Evolutionary conservation across 92 coral and sea anemone species (phyloP).

Genomic region (Umimayanthus kanabou): DNA sequence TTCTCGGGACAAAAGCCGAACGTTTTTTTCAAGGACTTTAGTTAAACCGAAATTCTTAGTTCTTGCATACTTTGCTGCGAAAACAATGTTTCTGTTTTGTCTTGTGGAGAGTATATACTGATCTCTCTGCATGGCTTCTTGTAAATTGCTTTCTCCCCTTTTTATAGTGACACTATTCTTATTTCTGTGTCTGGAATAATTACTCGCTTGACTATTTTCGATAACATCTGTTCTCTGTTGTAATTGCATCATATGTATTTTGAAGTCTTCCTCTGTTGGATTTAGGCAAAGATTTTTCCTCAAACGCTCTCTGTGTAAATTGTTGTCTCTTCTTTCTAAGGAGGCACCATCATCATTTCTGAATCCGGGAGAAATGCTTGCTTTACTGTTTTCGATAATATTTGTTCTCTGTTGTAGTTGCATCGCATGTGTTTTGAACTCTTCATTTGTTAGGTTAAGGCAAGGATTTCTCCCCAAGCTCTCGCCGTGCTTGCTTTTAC

Average conservation of each 20-base stretch:
- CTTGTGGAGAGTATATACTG: conserved; percentile 52
- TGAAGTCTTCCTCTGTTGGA: conserved; percentile 2
- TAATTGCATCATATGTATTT: not conserved
- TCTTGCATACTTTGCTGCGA: conserved; percentile 58
- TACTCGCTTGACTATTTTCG: not conserved
- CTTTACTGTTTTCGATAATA: not conserved
- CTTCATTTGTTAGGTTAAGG: not conserved
- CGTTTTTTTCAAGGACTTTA: conserved; percentile 13
- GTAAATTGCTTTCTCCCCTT: conserved; percentile 28
- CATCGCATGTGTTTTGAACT: not conserved
- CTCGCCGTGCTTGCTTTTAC: no score
- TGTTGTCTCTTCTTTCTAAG: conserved; percentile 29
- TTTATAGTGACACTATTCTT: not conserved
- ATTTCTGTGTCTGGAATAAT: not conserved
- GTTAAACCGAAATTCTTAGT: conserved; percentile 36
- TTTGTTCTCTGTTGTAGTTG: not conserved
- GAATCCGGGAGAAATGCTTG: not conserved
- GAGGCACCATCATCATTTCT: not conserved
- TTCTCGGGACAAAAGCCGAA: conserved; percentile 28
- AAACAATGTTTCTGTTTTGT: conserved; percentile 58
- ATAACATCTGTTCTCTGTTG: not conserved
- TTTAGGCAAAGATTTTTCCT: not conserved
- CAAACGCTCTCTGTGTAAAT: not conserved
- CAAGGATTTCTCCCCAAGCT: not conserved
- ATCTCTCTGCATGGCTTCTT: conserved; percentile 62